Conservation (phyloP, 2,797 vertebrate species). For the Myioborus melanocephalus region DNA sequence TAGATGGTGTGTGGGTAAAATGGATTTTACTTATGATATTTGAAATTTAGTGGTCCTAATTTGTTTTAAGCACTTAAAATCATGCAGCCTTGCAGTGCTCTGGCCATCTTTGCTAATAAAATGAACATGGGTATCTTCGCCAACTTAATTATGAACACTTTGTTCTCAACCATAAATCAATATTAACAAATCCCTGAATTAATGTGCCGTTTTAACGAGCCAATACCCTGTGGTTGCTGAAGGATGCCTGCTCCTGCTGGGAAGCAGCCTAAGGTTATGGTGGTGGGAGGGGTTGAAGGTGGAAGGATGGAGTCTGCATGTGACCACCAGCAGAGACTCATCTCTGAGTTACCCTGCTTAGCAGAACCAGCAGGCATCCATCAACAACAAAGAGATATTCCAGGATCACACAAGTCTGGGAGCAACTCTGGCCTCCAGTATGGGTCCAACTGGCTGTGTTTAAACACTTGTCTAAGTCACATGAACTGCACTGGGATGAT, state of each 20-base stretch:
- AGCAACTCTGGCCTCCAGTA: not conserved
- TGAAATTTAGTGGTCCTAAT: not conserved
- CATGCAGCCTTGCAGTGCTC: not conserved
- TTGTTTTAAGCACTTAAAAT: not conserved
- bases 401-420: not conserved
- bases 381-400: not conserved
- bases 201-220: not conserved
- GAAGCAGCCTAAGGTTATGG: not conserved
- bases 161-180: not conserved
- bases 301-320: fast-evolving
- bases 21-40: not conserved
- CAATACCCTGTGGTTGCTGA: fast-evolving
- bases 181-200: not conserved
- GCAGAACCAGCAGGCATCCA: not conserved
- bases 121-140: not conserved
- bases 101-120: not conserved
- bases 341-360: not conserved
- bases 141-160: not conserved
- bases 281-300: not conserved
- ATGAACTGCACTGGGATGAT: not conserved
- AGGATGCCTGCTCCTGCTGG: not conserved
- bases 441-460: not conserved
- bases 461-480: no score
- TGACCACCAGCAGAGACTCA: not conserved
- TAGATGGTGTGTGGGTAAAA: not conserved